Evolutionary conservation across 2,888 invertebrate genomes (phyloP), one percentile per base, ranked within the genome.

Genomic region (Leptinotarsa rubiginosa): DNA sequence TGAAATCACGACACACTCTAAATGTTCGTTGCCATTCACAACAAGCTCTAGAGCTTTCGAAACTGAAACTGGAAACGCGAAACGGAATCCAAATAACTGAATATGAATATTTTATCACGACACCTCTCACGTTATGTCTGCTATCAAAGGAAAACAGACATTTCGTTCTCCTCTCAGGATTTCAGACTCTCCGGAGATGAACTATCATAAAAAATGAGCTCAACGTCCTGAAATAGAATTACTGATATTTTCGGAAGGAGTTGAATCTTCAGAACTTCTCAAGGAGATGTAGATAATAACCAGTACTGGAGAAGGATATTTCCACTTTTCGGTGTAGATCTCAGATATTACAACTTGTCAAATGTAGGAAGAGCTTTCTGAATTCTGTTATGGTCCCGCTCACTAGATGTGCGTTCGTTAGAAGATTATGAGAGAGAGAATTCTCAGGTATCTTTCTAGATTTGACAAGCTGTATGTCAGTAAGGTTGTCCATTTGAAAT

Each of bases 91-190:
- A 41, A 62, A 25, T 62, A 62, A 62, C 25, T 62, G 31, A 62
- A 62, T 62, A 62, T 62, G 62, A 62, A 62, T 62, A 41, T 62
- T 62, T 62, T 41, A 62, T 62, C 41, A 41, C 62, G 62, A 62
- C 25, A 62, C 62, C 62, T 62, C 41, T 62, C 62, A 62, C 62
- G 62, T 62, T 62, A 62, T 62, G 62, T 31, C 10, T 25, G 31
- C 62, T 41, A 62, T 62, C 62, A 62, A 62, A 62, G 62, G 4
- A 62, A 62, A 25, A 18, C 41, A 56, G 62, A 62, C 62, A 62
- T 62, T 62, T 31, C 62, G 62, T 41, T 62, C 41, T 41, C 31
- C 31, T 25, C 62, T 31, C 31, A 25, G 62, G 41, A 62, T 62
- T 18, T 62, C 62, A 41, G n/a, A 31, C 31, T 62, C 31, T 31